Conservation (phyloP, 2,888 invertebrate genomes). For the Nowickia ferox region DNA sequence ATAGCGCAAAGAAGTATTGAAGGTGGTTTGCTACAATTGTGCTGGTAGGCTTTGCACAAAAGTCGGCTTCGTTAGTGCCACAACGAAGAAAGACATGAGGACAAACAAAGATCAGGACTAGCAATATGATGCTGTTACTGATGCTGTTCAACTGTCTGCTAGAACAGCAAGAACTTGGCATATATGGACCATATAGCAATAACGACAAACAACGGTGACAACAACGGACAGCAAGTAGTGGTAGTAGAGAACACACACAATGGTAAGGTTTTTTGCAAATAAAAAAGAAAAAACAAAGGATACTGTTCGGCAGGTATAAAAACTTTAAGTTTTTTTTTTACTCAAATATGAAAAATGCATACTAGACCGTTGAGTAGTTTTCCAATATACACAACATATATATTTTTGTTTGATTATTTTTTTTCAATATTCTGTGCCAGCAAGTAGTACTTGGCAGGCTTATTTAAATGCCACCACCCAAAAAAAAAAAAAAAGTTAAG, state of each 20-base stretch:
- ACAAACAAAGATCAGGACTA: slow-evolving; percentile 59
- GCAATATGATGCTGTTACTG: slow-evolving; percentile 65
- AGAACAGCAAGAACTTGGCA: slow-evolving; percentile 69
- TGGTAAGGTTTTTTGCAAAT: slow-evolving; percentile 5
- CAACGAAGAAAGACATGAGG: slow-evolving; percentile 44
- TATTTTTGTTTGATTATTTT: slow-evolving; percentile 1
- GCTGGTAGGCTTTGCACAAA: slow-evolving; percentile 23
- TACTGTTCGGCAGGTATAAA: not conserved
- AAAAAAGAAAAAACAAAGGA: not conserved
- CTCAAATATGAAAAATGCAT: slow-evolving; percentile 57
- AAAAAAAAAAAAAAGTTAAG: slow-evolving; percentile 9
- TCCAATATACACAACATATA: not conserved
- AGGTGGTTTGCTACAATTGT: slow-evolving; percentile 37
- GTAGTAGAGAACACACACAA: slow-evolving; percentile 62
- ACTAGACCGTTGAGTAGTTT: slow-evolving; percentile 4
- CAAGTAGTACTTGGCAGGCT: slow-evolving; percentile 33
- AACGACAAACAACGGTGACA: slow-evolving; percentile 67
- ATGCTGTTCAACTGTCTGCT: slow-evolving; percentile 71
- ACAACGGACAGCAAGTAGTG: slow-evolving; percentile 24
- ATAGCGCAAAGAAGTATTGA: slow-evolving; percentile 31
- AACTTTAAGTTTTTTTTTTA: slow-evolving; percentile 25
- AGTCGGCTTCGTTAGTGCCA: slow-evolving; percentile 62
- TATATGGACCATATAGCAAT: slow-evolving; percentile 68
- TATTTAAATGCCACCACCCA: slow-evolving; percentile 66
- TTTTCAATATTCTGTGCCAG: not conserved